Evolutionary conservation across 2,797 vertebrate species (phyloP).

Genomic region (Artibeus lituratus): DNA sequence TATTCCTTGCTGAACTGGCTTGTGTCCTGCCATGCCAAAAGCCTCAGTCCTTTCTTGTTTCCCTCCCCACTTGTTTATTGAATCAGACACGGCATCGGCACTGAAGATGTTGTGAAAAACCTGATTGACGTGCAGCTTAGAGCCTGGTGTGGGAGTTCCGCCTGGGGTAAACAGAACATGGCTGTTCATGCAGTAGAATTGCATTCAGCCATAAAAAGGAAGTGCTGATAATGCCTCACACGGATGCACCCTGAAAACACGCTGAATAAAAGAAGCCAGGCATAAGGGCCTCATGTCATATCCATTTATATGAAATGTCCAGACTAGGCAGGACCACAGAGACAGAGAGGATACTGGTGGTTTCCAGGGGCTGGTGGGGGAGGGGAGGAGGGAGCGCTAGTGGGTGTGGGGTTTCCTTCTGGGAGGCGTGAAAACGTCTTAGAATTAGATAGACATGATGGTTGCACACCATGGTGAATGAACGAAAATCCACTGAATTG

Average conservation of each 20-base stretch:
- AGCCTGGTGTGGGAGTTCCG: not conserved
- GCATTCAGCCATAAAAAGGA: not conserved
- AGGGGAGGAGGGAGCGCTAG: not conserved
- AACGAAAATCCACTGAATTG: not conserved
- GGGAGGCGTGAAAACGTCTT: not conserved
- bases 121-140: not conserved
- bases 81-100: not conserved
- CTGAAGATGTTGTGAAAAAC: accelerated
- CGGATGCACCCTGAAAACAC: not conserved
- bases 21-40: not conserved
- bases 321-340: not conserved
- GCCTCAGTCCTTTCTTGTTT: not conserved
- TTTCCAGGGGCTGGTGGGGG: not conserved
- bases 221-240: accelerated
- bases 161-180: not conserved
- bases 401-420: not conserved
- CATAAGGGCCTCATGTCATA: not conserved
- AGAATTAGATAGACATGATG: not conserved
- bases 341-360: not conserved
- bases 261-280: not conserved
- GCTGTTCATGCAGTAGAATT: not conserved
- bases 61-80: not conserved
- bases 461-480: not conserved
- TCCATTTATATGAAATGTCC: not conserved
- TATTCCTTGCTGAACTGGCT: not conserved